Evolutionary conservation across 2,888 invertebrate species (phyloP), one percentile per base, ranked within the genome.

Genomic region (Dicyrtomina minuta): DNA sequence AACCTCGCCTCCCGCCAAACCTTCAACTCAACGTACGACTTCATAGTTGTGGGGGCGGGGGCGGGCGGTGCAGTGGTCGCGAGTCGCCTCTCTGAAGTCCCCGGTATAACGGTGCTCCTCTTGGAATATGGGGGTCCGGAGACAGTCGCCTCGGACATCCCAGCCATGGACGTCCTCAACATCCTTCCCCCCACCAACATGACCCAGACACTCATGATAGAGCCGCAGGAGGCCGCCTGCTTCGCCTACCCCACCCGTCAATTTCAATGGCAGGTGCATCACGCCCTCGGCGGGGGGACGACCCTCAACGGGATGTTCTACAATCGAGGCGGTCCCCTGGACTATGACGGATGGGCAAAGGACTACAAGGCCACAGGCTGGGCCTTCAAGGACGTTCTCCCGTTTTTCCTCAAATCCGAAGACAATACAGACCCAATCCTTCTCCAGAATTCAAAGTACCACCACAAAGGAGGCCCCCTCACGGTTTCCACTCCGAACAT

Each of bases 321-420:
- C 27, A 62, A 49, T 46, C 4, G 62, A 49, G 62, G 62, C 22
- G 62, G 62, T n/a, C n/a, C 15, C 22, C 3, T 8, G 13, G 62
- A 33, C 20, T 58, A 27, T n/a, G 39, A 58, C 20, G 58, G 58
- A 5, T 58, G 39, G 58, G 58, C 2, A 8, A 58, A 15, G 10
- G 13, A 58, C 10, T 58, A 58, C 39, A 10, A 10, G 33, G 58
- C 58, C 8, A 27, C 5, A 8, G 17, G 17, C 1, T 58, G 58
- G 58, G 1, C 1, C n/a, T 58, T n/a, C 27, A n/a, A 33, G 5
- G 39, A 58, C 12, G 58, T 58, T 39, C 17, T 58, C n/a, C 58
- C 58, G 1, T 58, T 27, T 17, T 58, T 58, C 17, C 4, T 8
- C 8, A 58, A 58, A 58, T 58, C 58, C 6, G 58, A 58, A 17